A percentile compares a stretch with the other conserved stretches of the same genome.
phyloP scores from a whole-genome alignment of 2,113 vertebrate species.

The Lycaon pictus region DNA sequence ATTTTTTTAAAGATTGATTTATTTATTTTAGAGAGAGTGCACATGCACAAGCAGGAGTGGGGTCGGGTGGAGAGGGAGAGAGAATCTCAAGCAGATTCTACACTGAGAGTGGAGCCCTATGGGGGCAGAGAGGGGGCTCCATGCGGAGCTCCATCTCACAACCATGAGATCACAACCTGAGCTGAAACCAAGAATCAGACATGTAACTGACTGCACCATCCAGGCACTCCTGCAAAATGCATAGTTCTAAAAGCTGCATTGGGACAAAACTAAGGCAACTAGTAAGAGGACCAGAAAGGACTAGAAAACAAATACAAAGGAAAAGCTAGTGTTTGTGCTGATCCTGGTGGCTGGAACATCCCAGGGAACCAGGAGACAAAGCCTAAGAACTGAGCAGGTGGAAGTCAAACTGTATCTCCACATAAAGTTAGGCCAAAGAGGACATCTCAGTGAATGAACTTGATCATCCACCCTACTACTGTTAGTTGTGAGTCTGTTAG shows the following conservation, averaged over 20 bases:
- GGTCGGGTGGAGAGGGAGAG: not conserved
- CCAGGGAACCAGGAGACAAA: not conserved
- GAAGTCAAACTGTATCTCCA: not conserved
- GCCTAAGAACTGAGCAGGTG: not conserved
- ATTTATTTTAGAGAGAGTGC: not conserved
- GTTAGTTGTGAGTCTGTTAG: not conserved
- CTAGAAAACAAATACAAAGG: not conserved
- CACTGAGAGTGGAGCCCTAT: not conserved
- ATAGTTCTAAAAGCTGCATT: not conserved
- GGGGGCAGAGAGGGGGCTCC: not conserved
- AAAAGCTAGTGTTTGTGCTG: not conserved
- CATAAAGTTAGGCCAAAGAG: not conserved
- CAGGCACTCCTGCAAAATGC: not conserved
- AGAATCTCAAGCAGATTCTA: not conserved
- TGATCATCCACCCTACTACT: not conserved
- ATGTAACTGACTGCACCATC: not conserved
- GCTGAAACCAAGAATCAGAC: not conserved
- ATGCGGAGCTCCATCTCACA: not conserved
- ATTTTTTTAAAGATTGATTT: not conserved
- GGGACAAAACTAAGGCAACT: not conserved
- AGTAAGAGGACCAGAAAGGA: not conserved
- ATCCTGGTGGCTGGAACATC: not conserved
- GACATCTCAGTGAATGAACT: not conserved
- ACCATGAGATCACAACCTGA: not conserved
- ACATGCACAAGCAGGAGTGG: not conserved